A percentile compares a stretch with the other conserved stretches of the same genome.
Evolutionary conservation across 2,113 vertebrate species (phyloP).

Genomic region (cattle (Bos taurus)): DNA sequence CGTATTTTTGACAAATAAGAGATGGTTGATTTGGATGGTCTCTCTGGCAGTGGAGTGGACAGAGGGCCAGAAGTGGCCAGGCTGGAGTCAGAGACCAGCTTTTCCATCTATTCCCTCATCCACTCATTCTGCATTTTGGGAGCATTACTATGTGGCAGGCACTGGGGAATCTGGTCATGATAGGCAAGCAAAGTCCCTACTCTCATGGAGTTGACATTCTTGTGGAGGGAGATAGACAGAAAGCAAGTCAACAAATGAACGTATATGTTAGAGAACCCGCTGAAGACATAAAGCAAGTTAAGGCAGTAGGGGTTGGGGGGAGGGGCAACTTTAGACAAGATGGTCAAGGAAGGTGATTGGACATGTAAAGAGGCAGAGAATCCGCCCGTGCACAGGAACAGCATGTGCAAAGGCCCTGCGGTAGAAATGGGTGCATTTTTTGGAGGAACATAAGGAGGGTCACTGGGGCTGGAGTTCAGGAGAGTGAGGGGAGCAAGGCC

Average conservation of each 20-base stretch:
- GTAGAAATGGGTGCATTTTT: background rate
- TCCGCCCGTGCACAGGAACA: background rate
- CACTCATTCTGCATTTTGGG: background rate
- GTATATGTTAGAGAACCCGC: background rate
- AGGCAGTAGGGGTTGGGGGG: background rate
- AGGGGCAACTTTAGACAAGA: too few species aligned
- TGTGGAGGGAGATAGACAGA: background rate
- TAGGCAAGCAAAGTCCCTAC: background rate
- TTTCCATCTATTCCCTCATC: background rate
- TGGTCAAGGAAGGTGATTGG: background rate
- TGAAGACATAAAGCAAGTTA: background rate
- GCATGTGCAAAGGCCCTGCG: background rate
- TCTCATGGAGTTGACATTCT: background rate
- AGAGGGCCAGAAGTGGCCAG: background rate
- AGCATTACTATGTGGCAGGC: background rate
- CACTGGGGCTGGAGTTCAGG: background rate
- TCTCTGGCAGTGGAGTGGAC: background rate
- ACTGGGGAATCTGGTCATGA: background rate
- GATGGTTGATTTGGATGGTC: background rate
- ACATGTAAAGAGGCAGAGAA: background rate
- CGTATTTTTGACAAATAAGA: background rate
- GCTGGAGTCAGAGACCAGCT: background rate
- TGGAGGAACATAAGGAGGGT: background rate
- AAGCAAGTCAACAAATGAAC: background rate
- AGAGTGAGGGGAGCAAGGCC: background rate